Evolutionary conservation across 2,797 vertebrate genomes (phyloP).

Genomic region (Prionace glauca): DNA sequence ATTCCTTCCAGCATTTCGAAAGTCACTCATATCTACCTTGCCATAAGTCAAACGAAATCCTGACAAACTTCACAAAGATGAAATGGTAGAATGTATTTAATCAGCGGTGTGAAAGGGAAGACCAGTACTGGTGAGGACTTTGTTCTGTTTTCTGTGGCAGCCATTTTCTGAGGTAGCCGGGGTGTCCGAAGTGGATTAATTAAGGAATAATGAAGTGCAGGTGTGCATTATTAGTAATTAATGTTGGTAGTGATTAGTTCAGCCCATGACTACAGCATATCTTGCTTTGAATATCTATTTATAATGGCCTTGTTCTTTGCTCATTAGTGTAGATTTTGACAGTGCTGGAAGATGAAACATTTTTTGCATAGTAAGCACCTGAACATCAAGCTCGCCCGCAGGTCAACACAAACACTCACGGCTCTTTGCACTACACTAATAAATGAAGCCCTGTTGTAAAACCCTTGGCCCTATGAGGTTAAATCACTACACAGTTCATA

Average conservation of each 20-base stretch:
- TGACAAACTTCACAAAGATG: not conserved
- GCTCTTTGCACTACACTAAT: not conserved
- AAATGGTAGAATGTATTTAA: not conserved
- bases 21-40: too few species aligned
- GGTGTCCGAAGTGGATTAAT: conserved; percentile 20
- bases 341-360: not conserved
- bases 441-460: too few species aligned
- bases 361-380: conserved; percentile 5
- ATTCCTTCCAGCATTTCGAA: not conserved
- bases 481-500: not conserved
- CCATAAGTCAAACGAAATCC: not conserved
- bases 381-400: not conserved
- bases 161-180: not conserved
- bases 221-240: conserved; percentile 25
- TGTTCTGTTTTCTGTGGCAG: not conserved
- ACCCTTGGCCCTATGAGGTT: not conserved
- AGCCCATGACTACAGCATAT: not conserved
- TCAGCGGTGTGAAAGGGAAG: not conserved
- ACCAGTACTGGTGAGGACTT: not conserved
- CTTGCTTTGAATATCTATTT: conserved; percentile 26
- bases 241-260: not conserved
- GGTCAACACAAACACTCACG: not conserved
- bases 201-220: conserved; percentile 36
- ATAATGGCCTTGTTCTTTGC: conserved; percentile 26
- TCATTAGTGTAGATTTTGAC: conserved; percentile 33